Base-by-base conservation (phyloP, 2,797 vertebrate species). In the Mus caroli region DNA sequence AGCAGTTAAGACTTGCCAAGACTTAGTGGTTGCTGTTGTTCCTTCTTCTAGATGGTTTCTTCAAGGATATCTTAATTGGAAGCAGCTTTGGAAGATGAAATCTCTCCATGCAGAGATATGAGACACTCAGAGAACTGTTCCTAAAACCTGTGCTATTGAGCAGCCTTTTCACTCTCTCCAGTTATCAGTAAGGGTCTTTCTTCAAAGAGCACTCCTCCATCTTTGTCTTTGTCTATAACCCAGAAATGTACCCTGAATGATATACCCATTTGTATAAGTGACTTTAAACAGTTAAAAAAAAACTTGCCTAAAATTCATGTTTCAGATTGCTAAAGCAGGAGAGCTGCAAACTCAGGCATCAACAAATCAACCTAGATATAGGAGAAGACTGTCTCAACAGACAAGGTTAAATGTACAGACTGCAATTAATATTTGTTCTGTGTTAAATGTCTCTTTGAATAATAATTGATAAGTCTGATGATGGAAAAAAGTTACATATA, bases 401-500 rank as follows among this genome's bases (percentile, higher is more conserved):
- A n/a, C 12, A 50, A 26, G 4, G 28, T 43, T 46, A 24, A 19
- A 6, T 83, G 6, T 88, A 50, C 2, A 76, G 4, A 54, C 64
- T 78, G 46, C 62, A 94, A 54, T 14, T 94, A 9, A 76, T 10
- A 85, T 26, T 86, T 91, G 71, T 50, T 89, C 64, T 86, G 24
- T 64, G 52, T 31, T 31, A 75, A 71, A 22, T 19, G 91, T 0
- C 20, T 92, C 54, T 84, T 92, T 94, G 40, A 88, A 90, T 40
- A 60, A 50, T 34, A 58, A 78, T 88, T 73, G 26, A 94, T 85
- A 77, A 34, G 40, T 87, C 52, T 7, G 28, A 19, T 78, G 34
- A 60, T n/a, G 19, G 10, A 6, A 89, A 87, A 60, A 75, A 9
- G 4, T 19, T 62, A 3, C 71, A 31, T 75, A 58, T 95, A 17